Evolutionary conservation across 2,888 invertebrate genomes (phyloP).

Genomic region (Tetramorium bicarinatum): DNA sequence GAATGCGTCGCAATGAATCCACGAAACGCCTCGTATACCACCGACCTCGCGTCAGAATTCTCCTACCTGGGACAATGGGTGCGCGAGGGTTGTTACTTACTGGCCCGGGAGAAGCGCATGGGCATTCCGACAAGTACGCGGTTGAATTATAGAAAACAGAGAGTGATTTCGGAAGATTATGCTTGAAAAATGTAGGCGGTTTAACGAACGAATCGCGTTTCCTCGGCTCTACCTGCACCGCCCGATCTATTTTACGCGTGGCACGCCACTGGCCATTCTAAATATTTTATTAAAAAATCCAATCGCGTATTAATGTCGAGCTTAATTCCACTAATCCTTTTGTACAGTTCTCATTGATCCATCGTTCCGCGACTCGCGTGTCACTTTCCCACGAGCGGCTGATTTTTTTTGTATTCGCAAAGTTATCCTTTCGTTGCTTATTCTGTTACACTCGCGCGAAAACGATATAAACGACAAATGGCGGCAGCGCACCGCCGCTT

Average conservation of each 20-base stretch:
- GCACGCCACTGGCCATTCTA: neutral
- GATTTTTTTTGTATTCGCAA: neutral
- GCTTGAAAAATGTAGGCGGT: neutral
- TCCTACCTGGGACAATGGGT: constrained; percentile 61
- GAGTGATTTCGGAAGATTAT: neutral
- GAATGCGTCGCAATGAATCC: constrained; percentile 80
- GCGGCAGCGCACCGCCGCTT: constrained; percentile 54
- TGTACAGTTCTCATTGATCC: neutral
- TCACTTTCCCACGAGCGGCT: neutral
- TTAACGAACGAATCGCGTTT: neutral
- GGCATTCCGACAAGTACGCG: constrained; percentile 59
- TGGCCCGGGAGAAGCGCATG: constrained; percentile 45
- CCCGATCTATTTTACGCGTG: neutral
- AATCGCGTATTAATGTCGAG: neutral
- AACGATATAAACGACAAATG: constrained; percentile 60
- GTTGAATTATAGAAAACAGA: constrained; percentile 66
- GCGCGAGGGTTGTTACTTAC: constrained; percentile 69
- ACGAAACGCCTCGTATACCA: constrained; percentile 70
- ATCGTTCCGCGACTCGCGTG: neutral
- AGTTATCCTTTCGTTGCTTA: constrained; percentile 14
- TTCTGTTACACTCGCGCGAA: constrained; percentile 35
- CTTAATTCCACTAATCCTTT: neutral
- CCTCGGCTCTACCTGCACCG: neutral
- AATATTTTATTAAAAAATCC: neutral
- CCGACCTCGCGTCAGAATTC: constrained; percentile 64